These are phyloP conservation scores for Neopelma chrysocephalum DNA, from an alignment of 2,797 vertebrate species.

Conservation along the genomic window DNA sequence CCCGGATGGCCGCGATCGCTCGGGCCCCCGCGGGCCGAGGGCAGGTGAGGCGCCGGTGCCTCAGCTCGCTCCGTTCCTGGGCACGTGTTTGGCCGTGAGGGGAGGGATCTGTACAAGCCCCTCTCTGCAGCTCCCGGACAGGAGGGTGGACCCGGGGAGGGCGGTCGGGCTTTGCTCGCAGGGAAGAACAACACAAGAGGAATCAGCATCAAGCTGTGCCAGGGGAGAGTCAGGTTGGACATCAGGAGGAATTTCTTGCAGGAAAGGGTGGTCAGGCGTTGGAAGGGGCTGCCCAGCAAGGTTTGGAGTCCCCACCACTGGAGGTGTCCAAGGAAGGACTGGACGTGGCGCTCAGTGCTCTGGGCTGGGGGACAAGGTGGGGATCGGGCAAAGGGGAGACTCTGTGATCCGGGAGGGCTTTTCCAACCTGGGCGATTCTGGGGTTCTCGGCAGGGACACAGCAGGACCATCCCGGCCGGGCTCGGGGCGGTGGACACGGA, in stretches of 20 bases:
- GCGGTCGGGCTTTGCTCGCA: background rate
- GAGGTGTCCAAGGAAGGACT: background rate
- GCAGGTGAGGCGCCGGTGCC: background rate
- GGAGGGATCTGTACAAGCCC: background rate
- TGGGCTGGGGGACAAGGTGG: background rate
- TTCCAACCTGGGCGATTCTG: background rate
- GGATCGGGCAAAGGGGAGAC: background rate
- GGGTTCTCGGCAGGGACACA: constrained; percentile 49
- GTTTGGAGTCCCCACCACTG: too few relatives aligned
- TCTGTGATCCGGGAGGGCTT: background rate
- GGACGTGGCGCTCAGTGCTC: background rate
- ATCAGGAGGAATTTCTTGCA: background rate
- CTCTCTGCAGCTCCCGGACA: too few relatives aligned
- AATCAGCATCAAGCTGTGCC: too few relatives aligned
- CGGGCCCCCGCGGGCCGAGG: background rate
- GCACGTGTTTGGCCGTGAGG: background rate
- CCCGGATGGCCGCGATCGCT: background rate
- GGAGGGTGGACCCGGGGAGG: background rate
- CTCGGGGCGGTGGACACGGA: constrained; percentile 4
- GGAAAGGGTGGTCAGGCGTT: too few relatives aligned
- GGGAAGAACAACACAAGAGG: background rate
- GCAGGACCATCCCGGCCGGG: background rate
- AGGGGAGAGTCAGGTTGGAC: background rate
- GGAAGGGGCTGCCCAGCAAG: background rate
- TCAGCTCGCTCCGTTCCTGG: rapidly evolving